Base-by-base conservation (phyloP, 1,140 invertebrate genomes). In the Rhopalosiphum maidis region DNA sequence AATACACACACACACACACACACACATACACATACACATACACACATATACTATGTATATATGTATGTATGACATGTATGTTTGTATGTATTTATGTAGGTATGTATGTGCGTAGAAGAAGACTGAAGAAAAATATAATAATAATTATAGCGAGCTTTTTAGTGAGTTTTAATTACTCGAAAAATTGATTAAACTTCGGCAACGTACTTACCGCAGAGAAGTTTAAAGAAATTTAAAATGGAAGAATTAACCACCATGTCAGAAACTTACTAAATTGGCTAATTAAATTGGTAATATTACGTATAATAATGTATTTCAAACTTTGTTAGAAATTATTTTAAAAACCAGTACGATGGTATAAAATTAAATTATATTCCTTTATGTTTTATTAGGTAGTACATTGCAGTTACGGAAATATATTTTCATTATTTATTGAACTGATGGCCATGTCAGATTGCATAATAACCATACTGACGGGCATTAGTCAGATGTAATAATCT, bases 301-400 rank as follows among this genome's bases (percentile, higher is more conserved):
- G 60, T 77, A 77, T n/a, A 77, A 77, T 77, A 77, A 77, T 77
- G 60, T 77, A 77, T 77, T 77, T 77, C 60, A 77, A 77, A 77
- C 60, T 77, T n/a, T 77, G 60, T 77, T 77, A 6, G n/a, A 77
- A 77, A 77, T 77, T 77, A 77, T 77, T 77, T 77, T 77, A 77
- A 77, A 77, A 77, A 77, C 60, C 60, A 15, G n/a, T 77, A 77
- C n/a, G 60, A 77, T 77, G 30, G n/a, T n/a, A 77, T 77, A 77
- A 77, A n/a, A 77, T 77, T 35, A n/a, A 77, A 77, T 77, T 77
- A n/a, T 77, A 77, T 35, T 77, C 15, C 15, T 18, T 77, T 77
- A 68, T 68, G 15, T 77, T 15, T 77, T 35, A n/a, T 77, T 77
- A 77, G 60, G n/a, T 1, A 18, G 54, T 23, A 23, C 0, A 77